These are phyloP conservation scores for Gibbula magus DNA, from an alignment of 2,888 invertebrate genomes.

Conservation along the genomic window DNA sequence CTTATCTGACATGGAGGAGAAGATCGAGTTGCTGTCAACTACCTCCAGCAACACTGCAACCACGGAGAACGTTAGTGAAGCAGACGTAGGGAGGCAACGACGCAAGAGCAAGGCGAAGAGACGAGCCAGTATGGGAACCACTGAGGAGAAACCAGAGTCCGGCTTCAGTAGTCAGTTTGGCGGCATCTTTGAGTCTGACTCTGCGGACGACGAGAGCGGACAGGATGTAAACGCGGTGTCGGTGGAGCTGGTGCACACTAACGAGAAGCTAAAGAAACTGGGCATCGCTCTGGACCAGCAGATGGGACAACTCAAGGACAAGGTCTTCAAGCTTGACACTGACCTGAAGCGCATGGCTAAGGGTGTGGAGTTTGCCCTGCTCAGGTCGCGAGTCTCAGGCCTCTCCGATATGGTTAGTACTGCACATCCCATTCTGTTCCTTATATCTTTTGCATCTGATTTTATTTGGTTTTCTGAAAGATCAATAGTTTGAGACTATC, in stretches of 20 bases:
- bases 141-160: not conserved
- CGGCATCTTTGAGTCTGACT: not conserved
- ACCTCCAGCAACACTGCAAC: not conserved
- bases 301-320: conserved; percentile 48
- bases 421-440: not conserved
- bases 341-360: conserved; percentile 57
- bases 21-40: conserved; percentile 28
- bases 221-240: conserved; percentile 37
- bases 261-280: conserved; percentile 47
- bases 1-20: conserved; percentile 47
- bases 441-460: too few species aligned
- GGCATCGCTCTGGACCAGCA: conserved; percentile 54
- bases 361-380: conserved; percentile 55
- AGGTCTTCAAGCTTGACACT: conserved; percentile 52
- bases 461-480: too few species aligned
- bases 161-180: not conserved
- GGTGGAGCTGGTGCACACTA: conserved; percentile 25
- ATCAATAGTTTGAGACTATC: too few species aligned
- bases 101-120: not conserved
- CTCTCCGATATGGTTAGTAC: conserved; percentile 55
- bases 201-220: not conserved
- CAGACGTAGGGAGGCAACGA: not conserved
- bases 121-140: not conserved
- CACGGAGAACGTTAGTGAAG: not conserved
- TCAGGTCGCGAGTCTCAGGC: conserved; percentile 42